These are phyloP conservation scores for Pterocles gutturalis DNA, from an alignment of 2,113 vertebrate species.

Conservation along the genomic window DNA sequence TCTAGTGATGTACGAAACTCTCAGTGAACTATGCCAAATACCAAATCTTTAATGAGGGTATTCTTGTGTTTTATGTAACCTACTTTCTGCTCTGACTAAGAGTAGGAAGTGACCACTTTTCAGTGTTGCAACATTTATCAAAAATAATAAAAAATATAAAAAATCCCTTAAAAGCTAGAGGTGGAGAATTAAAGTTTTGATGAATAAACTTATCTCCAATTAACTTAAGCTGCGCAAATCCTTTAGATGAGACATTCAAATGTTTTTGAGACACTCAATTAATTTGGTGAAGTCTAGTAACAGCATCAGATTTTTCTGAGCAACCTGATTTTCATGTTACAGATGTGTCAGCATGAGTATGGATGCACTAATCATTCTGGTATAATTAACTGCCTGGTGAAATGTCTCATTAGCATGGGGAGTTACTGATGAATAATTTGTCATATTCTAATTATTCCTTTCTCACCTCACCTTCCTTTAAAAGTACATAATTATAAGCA, in stretches of 20 bases:
- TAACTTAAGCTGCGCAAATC: slow-evolving; percentile 53
- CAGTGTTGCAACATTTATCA: slow-evolving; percentile 31
- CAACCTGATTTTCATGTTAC: slow-evolving; percentile 55
- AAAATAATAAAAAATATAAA: neutral
- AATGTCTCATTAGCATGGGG: slow-evolving; percentile 65
- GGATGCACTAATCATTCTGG: slow-evolving; percentile 7
- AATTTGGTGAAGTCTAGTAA: slow-evolving; percentile 55
- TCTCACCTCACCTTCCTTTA: neutral
- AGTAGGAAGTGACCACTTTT: slow-evolving; percentile 47
- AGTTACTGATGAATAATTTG: slow-evolving; percentile 41
- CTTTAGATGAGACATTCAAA: slow-evolving; percentile 34
- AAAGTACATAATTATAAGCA: slow-evolving; percentile 17
- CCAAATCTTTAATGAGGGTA: neutral
- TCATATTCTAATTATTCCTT: slow-evolving; percentile 49
- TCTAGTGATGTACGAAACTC: neutral
- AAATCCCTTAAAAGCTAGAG: slow-evolving; percentile 22
- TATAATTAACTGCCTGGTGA: slow-evolving; percentile 66
- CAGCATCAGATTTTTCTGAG: slow-evolving; percentile 41
- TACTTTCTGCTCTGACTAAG: slow-evolving; percentile 63
- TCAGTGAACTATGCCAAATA: neutral
- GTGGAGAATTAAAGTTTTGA: slow-evolving; percentile 55
- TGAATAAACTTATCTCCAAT: slow-evolving; percentile 60
- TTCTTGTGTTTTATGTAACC: slow-evolving; percentile 33
- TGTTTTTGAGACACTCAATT: slow-evolving; percentile 59
- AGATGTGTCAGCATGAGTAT: slow-evolving; percentile 43